A percentile compares a stretch with the other conserved stretches of the same genome.
phyloP scores from a whole-genome alignment of 2,113 vertebrate genomes.

The Forbesichthys papilliferus region DNA sequence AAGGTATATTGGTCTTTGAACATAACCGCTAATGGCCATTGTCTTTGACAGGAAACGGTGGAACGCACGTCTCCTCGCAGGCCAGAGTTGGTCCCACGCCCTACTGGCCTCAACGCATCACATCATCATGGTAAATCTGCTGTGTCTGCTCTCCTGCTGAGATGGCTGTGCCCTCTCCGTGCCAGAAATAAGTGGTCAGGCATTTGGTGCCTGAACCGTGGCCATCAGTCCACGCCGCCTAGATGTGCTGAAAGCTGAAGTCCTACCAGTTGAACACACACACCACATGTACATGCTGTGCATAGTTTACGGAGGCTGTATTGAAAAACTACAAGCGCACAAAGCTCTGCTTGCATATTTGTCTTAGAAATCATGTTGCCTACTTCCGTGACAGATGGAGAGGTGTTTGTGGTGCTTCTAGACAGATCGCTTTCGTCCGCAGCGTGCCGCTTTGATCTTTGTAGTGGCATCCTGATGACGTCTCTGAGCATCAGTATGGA shows the following conservation, averaged over 20 bases:
- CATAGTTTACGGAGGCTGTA: neutral
- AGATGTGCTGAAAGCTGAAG: neutral
- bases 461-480: no score
- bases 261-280: neutral
- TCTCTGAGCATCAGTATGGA: no score
- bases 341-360: no score
- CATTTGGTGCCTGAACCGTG: neutral
- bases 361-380: slow-evolving; percentile 40
- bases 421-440: slow-evolving; percentile 16
- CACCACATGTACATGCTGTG: neutral
- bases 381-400: neutral
- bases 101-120: slow-evolving; percentile 74
- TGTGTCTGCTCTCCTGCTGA: neutral
- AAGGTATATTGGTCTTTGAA: neutral
- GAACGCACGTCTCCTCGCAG: slow-evolving; percentile 80
- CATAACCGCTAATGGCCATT: neutral
- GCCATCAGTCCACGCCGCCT: neutral
- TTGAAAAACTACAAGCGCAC: no score
- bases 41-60: slow-evolving; percentile 82
- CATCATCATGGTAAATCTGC: slow-evolving; percentile 83
- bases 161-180: no score
- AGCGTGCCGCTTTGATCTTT: neutral
- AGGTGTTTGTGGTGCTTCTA: slow-evolving; percentile 6
- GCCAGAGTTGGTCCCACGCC: slow-evolving; percentile 76
- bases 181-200: neutral